Evolutionary conservation across 2,113 vertebrate species (phyloP), one percentile per base, ranked within the genome.

Genomic region (Oxyruncus cristatus): DNA sequence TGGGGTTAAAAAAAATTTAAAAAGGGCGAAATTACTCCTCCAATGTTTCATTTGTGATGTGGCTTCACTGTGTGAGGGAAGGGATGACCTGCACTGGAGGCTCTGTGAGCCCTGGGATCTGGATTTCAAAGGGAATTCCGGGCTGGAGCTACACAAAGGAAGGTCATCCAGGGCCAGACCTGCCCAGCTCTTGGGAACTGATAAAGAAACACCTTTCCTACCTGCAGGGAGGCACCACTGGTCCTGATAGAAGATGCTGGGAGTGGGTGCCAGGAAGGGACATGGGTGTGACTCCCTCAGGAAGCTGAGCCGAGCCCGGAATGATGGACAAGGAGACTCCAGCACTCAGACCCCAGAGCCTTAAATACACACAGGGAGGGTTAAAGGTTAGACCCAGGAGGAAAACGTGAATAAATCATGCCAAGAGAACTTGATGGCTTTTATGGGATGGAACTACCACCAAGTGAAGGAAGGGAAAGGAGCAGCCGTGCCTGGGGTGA

Each of bases 161-260:
- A 56, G 44, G 8, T 78, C n/a, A 62, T 30, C 11, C 33, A 68
- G 61, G 55, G 26, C 37, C 77, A 73, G 61, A 26, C 9, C 77
- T 55, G 33, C 58, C 63, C 42, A 15, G 6, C 16, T 35, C 35
- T 53, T 4, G 1, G 66, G 41, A 62, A 13, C 0, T 28, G 24
- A 13, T 39, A 28, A 49, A 30, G 10, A 50, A 37, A 78, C 33
- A 32, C 19, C 26, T 83, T 24, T 77, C 42, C 65, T 11, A 52
- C 76, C 10, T 9, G 26, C 47, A 30, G n/a, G 4, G 33, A 67
- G 47, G 18, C 16, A 22, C 3, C 5, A 11, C 8, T 28, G 8
- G 47, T 77, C 18, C 0, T 56, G 35, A 24, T 0, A 63, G 58
- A 37, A 63, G 50, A 27, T 1, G 1, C 1, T 49, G 39, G 27